Conservation (phyloP, 2,797 vertebrate genomes). For the Takifugu rubripes region DNA sequence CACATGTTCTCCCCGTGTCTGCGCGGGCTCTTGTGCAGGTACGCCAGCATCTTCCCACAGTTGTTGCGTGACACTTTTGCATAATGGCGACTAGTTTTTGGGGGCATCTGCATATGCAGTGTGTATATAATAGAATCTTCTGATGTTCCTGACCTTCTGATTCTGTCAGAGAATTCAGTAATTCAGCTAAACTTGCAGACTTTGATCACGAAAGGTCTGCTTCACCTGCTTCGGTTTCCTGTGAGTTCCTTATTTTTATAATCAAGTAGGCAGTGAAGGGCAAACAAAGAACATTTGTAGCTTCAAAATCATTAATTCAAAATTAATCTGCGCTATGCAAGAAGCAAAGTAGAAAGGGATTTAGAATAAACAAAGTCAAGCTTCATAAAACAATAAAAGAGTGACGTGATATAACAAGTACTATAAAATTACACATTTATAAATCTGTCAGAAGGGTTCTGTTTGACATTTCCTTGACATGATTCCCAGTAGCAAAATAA, state of each 20-base stretch:
- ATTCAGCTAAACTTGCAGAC: slow-evolving; percentile 12
- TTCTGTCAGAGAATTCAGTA: slow-evolving; percentile 17
- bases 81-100: slow-evolving; percentile 17
- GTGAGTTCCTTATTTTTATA: slow-evolving; percentile 4
- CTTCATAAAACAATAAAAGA: not conserved
- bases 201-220: slow-evolving; percentile 3
- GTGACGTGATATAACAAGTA: not conserved
- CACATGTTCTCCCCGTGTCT: too few relatives aligned
- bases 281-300: slow-evolving; percentile 5
- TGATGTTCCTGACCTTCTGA: slow-evolving; percentile 21
- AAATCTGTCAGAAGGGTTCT: too few relatives aligned
- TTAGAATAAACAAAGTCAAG: too few relatives aligned
- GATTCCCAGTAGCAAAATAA: too few relatives aligned
- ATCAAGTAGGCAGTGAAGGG: slow-evolving; percentile 6
- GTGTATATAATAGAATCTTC: slow-evolving; percentile 29
- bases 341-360: too few relatives aligned
- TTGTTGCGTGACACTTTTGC: slow-evolving; percentile 7
- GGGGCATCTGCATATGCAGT: slow-evolving; percentile 27
- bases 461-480: too few relatives aligned
- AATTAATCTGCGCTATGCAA: too few relatives aligned
- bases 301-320: too few relatives aligned
- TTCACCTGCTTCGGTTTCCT: slow-evolving; percentile 12
- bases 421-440: too few relatives aligned
- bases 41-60: too few relatives aligned
- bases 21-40: too few relatives aligned